These are phyloP conservation scores for Dynastes tityus DNA, from an alignment of 2,888 invertebrate species.

Conservation along the genomic window DNA sequence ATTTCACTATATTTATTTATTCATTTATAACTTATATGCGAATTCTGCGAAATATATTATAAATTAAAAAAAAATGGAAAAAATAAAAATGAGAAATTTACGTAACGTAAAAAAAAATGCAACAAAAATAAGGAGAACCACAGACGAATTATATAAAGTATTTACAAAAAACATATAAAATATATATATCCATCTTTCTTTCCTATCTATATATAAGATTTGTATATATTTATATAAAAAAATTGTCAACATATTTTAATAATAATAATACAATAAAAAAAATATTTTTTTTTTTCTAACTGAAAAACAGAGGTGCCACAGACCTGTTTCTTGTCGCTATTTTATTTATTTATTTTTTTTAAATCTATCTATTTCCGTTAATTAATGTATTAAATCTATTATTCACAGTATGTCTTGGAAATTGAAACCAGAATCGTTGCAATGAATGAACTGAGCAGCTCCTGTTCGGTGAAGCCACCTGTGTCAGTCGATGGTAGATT, in stretches of 20 bases:
- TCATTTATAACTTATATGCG: constrained; percentile 39
- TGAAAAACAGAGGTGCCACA: not conserved
- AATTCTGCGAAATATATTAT: constrained; percentile 31
- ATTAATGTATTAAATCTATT: not conserved
- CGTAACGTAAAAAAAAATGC: constrained; percentile 58
- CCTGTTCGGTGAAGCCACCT: constrained; percentile 85
- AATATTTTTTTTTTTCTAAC: not conserved
- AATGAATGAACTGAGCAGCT: constrained; percentile 86
- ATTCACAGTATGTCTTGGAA: constrained; percentile 66
- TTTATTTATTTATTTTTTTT: too few relatives aligned
- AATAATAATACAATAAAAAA: constrained; percentile 40
- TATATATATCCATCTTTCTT: constrained; percentile 28
- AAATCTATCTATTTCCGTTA: not conserved
- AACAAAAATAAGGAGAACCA: constrained; percentile 61
- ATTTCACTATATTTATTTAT: not conserved
- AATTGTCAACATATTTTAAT: constrained; percentile 58
- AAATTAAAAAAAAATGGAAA: constrained; percentile 21
- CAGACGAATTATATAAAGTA: constrained; percentile 54
- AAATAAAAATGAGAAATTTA: constrained; percentile 40
- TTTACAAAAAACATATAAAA: constrained; percentile 54
- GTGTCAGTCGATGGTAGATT: constrained; percentile 85
- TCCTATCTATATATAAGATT: constrained; percentile 54
- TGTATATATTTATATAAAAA: constrained; percentile 65
- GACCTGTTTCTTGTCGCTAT: too few relatives aligned
- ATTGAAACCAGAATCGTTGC: constrained; percentile 79